Base-by-base conservation (phyloP, 2,888 invertebrate genomes). In the Tineola bisselliella region DNA sequence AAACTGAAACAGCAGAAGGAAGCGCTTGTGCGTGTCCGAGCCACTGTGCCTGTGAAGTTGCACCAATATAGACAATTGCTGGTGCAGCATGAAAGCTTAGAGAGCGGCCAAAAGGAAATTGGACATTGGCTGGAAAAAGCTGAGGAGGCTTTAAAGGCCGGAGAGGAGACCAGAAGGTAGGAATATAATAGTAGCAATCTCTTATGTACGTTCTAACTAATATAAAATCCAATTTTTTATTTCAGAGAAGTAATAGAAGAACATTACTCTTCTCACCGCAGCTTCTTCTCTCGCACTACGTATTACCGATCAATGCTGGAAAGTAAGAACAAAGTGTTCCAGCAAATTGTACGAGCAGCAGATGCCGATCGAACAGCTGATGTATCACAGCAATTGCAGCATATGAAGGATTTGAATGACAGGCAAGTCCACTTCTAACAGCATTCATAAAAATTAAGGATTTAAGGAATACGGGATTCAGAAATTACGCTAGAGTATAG, bases 251-350 rank as follows among this genome's bases (percentile, higher is more conserved):
- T 89, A 6, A 88, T 95, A 43, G 91, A 94, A 66, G 90, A 91
- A 30, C 91, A 93, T 64, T 88, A 97, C 60, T 95, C 95, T 67
- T 90, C 90, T 69, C 87, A 97, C 72, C 95, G 95, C 70, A 88
- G 90, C 10, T 96, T 96, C 88, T 97, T 98, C 79, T 93, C 95
- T 0, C 90, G 96, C 62, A 94, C 93, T 0, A 90, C 95, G 0
- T 96, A 97, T 80, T 97, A 97, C 82, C 94, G 94, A 70, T 95
- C 96, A 0, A 96, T 97, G 94, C 77, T 98, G 63, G 97, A 97
- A 71, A 96, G 95, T 75, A 97, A 97, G 83, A 97, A 97, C 79
- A 97, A 97, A 81, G 94, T 97, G 52, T 92, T 96, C 84, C 92
- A 93, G 73, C 95, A 93, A 73, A 93, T 98, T 57, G 90, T 94